A percentile compares a stretch with the other conserved stretches of the same genome.
Evolutionary conservation across 2,113 vertebrate genomes (phyloP).

Genomic region (Heterotilapia buettikoferi): DNA sequence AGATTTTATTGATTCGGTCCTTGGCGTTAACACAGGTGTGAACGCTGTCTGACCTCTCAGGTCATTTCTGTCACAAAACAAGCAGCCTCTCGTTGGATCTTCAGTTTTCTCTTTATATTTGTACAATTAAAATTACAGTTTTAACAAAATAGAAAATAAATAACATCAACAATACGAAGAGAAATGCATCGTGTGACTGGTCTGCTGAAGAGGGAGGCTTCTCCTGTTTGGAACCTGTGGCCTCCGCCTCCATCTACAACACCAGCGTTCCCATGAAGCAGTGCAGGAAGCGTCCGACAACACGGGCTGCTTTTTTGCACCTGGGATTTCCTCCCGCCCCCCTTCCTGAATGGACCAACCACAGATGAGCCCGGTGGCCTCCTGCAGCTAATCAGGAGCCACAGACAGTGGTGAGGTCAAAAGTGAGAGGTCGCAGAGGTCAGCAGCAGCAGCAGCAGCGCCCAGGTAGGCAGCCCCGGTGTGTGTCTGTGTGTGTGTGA

Average conservation of each 20-base stretch:
- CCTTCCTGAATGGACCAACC: slow-evolving; percentile 48
- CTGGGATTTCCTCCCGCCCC: slow-evolving; percentile 49
- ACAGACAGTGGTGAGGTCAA: slow-evolving; percentile 70
- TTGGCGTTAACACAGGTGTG: background rate
- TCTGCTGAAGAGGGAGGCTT: slow-evolving; percentile 38
- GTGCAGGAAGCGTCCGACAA: slow-evolving; percentile 28
- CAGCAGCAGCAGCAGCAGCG: slow-evolving; percentile 56
- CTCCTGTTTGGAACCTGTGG: background rate
- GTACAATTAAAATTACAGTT: slow-evolving; percentile 70
- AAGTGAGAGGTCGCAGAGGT: slow-evolving; percentile 61
- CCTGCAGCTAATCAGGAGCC: slow-evolving; percentile 53
- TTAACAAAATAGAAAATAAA: slow-evolving; percentile 76
- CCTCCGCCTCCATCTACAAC: slow-evolving; percentile 21
- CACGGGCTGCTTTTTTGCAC: slow-evolving; percentile 48
- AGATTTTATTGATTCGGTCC: background rate
- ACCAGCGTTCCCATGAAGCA: slow-evolving; percentile 41
- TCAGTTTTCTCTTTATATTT: slow-evolving; percentile 64
- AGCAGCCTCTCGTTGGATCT: slow-evolving; percentile 12
- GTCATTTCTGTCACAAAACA: background rate
- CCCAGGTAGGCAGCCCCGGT: slow-evolving; percentile 44
- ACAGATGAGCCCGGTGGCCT: slow-evolving; percentile 33
- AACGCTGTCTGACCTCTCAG: background rate
- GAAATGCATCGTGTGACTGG: slow-evolving; percentile 58
- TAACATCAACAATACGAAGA: slow-evolving; percentile 72
- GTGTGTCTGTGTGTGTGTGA: slow-evolving; percentile 40